Conservation (phyloP, 2,797 vertebrate genomes). For the Lophotriccus pileatus region DNA sequence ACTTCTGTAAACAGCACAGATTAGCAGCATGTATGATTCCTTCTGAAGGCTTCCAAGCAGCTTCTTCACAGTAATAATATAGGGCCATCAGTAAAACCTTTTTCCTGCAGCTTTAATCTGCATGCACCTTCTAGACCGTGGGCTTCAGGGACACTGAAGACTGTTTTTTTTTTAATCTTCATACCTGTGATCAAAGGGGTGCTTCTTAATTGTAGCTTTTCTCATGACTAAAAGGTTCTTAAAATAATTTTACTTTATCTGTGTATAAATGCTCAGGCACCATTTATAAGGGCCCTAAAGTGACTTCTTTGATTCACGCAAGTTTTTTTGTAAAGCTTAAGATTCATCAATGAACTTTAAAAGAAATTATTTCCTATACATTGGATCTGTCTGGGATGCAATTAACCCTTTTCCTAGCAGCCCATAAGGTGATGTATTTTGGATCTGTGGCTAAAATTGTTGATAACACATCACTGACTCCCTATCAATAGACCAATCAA, state of each 20-base stretch:
- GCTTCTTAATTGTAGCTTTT: not conserved
- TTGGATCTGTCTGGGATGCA: not conserved
- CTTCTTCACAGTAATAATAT: not conserved
- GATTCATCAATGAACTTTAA: not conserved
- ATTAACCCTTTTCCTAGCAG: not conserved
- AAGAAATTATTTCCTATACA: not conserved
- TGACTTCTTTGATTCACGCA: not conserved
- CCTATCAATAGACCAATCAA: fast-evolving
- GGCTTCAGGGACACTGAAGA: not conserved
- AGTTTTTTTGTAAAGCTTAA: not conserved
- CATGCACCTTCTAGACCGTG: not conserved
- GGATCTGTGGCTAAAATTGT: not conserved
- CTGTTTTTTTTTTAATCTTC: not conserved
- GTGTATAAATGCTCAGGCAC: not conserved
- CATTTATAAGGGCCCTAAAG: fast-evolving
- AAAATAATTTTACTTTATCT: not conserved
- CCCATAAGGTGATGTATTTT: not conserved
- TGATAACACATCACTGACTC: not conserved
- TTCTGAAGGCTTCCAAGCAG: not conserved
- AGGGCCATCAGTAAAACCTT: not conserved
- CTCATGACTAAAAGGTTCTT: not conserved
- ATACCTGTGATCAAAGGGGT: not conserved
- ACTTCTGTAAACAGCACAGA: not conserved
- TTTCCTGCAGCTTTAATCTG: not conserved
- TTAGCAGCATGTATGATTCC: not conserved